Conservation (phyloP, 2,888 invertebrate genomes). For the Neoscelio sp. region DNA sequence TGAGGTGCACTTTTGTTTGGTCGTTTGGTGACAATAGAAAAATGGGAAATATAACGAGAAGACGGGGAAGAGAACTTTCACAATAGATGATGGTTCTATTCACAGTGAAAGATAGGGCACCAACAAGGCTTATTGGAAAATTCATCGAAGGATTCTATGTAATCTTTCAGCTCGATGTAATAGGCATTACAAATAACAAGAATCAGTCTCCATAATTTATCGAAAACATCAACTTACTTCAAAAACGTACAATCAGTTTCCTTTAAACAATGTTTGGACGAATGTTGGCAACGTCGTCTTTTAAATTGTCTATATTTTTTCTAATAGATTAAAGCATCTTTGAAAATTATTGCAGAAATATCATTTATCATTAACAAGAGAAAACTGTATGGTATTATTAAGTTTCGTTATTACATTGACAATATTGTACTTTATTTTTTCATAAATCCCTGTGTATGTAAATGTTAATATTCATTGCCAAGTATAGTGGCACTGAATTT, state of each 20-base stretch:
- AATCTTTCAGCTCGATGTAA: conserved; percentile 66
- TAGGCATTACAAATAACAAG: conserved; percentile 54
- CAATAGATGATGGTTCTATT: conserved; percentile 66
- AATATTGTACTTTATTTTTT: too few relatives aligned
- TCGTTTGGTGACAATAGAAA: conserved; percentile 77
- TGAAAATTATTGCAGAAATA: too few relatives aligned
- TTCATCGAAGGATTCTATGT: conserved; percentile 63
- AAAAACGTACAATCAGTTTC: conserved; percentile 10
- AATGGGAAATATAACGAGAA: conserved; percentile 78
- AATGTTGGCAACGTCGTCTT: not conserved
- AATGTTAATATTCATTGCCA: too few relatives aligned
- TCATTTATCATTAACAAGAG: too few relatives aligned
- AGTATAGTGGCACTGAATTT: too few relatives aligned
- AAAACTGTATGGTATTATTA: too few relatives aligned
- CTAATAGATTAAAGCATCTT: too few relatives aligned
- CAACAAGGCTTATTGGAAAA: conserved; percentile 67
- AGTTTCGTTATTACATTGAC: too few relatives aligned
- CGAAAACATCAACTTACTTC: conserved; percentile 29
- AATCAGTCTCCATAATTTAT: conserved; percentile 19
- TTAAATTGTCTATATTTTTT: not conserved
- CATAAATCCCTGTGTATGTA: too few relatives aligned
- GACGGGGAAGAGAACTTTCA: conserved; percentile 46
- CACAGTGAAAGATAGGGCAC: conserved; percentile 57
- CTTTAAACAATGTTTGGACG: conserved; percentile 13
- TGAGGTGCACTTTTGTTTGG: conserved; percentile 78